Evolutionary conservation across 2,797 vertebrate genomes (phyloP).

Genomic region (Danio jaintianensis): DNA sequence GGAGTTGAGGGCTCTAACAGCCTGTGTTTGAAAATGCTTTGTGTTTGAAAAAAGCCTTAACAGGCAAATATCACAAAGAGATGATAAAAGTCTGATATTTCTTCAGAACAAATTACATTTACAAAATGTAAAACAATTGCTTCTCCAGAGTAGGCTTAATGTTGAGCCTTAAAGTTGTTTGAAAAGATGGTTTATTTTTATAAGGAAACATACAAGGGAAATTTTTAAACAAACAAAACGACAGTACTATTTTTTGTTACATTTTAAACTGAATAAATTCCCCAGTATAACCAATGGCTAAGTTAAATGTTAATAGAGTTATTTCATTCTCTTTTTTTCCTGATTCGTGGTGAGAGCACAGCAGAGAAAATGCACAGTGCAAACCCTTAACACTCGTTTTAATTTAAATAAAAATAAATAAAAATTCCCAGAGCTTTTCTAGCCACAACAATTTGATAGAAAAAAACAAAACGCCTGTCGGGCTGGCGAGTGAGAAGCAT

Average conservation of each 20-base stretch:
- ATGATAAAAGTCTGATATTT: too few relatives aligned
- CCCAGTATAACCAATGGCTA: neutral
- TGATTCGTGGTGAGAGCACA: neutral
- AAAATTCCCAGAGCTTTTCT: slow-evolving; percentile 63
- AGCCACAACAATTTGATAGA: slow-evolving; percentile 78
- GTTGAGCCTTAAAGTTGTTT: too few relatives aligned
- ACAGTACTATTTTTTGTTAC: neutral
- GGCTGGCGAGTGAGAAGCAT: slow-evolving; percentile 72
- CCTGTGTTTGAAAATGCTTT: too few relatives aligned
- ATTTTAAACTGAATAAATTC: neutral
- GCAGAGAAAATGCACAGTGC: neutral
- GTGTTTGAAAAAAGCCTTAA: too few relatives aligned
- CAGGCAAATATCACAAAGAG: too few relatives aligned
- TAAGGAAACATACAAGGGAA: too few relatives aligned
- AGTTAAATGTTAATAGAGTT: neutral
- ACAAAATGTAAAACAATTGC: too few relatives aligned
- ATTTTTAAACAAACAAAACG: too few relatives aligned
- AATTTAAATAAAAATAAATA: slow-evolving; percentile 18
- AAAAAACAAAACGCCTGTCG: slow-evolving; percentile 80
- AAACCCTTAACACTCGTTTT: slow-evolving; percentile 13
- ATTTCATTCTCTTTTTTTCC: neutral
- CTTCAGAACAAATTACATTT: too few relatives aligned
- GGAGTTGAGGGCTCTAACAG: too few relatives aligned
- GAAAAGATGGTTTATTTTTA: too few relatives aligned
- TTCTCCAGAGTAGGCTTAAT: too few relatives aligned